Conservation (phyloP, 2,797 vertebrate genomes). For the Garrulus glandarius region DNA sequence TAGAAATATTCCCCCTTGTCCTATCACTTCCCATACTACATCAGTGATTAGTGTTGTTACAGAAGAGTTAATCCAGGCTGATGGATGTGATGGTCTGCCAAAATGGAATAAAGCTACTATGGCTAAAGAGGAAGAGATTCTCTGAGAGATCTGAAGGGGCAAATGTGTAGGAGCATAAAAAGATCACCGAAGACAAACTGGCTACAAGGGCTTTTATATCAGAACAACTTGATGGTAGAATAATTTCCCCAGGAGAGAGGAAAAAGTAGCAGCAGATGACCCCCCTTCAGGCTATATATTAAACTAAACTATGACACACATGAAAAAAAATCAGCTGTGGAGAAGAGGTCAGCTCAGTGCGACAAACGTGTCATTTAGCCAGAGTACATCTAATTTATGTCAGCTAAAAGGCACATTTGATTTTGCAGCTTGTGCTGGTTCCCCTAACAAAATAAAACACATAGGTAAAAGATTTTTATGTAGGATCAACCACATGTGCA, state of each 20-base stretch:
- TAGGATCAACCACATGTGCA: neutral
- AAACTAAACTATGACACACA: slow-evolving; percentile 6
- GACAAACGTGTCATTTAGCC: slow-evolving; percentile 19
- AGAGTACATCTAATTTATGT: slow-evolving; percentile 24
- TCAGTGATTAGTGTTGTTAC: neutral
- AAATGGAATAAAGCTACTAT: neutral
- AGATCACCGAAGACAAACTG: neutral
- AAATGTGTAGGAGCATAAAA: neutral
- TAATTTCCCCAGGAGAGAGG: slow-evolving; percentile 7
- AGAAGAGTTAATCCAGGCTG: neutral
- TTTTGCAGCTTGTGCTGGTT: neutral
- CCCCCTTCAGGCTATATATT: neutral
- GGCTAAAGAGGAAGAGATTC: neutral
- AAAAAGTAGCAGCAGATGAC: neutral
- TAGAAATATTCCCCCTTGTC: neutral
- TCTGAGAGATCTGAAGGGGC: neutral
- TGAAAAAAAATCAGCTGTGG: neutral
- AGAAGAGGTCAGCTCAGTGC: slow-evolving; percentile 31
- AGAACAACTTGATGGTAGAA: slow-evolving; percentile 5
- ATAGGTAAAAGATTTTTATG: neutral
- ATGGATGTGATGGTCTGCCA: neutral
- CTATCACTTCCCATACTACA: neutral
- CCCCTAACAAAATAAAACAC: neutral
- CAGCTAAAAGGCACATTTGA: slow-evolving; percentile 8
- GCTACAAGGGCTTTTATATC: neutral